phyloP scores from a whole-genome alignment of 2,888 invertebrate species.

The Ceramica pisi region DNA sequence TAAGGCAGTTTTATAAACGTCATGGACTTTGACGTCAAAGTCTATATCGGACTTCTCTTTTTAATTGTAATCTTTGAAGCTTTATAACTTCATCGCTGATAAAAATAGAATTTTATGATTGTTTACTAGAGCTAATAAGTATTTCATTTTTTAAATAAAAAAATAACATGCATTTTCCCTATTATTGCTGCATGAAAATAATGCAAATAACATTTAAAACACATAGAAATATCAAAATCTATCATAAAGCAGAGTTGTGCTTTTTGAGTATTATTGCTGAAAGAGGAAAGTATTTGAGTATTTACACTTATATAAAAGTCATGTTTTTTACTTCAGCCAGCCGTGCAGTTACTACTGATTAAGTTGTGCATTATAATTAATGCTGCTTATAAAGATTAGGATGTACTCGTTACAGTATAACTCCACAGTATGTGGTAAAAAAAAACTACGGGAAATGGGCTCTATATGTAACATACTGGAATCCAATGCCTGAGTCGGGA shows the following conservation, averaged over 20 bases:
- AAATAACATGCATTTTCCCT: too few species aligned
- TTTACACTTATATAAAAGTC: constrained; percentile 7
- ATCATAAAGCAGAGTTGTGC: neutral
- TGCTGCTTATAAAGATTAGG: neutral
- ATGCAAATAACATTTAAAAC: neutral
- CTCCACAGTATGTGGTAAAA: constrained; percentile 33
- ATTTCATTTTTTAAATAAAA: too few species aligned
- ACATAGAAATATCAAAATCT: neutral
- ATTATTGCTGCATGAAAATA: neutral
- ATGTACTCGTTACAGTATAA: neutral
- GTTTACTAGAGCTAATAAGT: too few species aligned
- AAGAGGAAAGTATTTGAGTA: neutral
- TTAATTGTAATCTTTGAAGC: too few species aligned
- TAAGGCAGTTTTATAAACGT: too few species aligned
- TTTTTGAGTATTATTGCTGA: neutral
- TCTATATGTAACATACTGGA: neutral
- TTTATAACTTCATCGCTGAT: too few species aligned
- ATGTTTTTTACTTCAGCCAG: neutral
- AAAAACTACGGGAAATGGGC: neutral
- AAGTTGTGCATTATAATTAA: constrained; percentile 4
- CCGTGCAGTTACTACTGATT: constrained; percentile 19
- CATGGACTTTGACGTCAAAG: too few species aligned
- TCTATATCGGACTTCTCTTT: too few species aligned
- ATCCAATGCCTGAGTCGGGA: neutral
- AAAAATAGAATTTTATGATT: too few species aligned